Conservation (phyloP, 53 echinoderm and acorn worm species). For the Zoroaster sp. region DNA sequence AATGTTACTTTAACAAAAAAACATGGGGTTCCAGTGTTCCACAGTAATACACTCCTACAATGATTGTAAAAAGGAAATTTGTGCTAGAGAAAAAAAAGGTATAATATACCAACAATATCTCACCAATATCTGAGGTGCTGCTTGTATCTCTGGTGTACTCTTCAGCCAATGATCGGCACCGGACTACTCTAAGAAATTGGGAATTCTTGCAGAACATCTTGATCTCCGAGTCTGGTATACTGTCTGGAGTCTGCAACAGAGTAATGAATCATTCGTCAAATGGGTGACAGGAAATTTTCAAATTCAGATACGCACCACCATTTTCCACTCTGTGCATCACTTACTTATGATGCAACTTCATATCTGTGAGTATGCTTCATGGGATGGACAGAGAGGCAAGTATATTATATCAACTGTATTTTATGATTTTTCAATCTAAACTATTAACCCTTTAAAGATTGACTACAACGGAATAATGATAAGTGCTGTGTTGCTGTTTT, state of each 20-base stretch:
- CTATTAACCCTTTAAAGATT: too few species aligned
- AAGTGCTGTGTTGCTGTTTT: too few species aligned
- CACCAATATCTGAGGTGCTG: conserved; percentile 82
- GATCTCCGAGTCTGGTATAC: conserved; percentile 80
- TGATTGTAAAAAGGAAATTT: too few species aligned
- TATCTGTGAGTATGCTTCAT: background rate
- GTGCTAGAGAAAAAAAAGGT: background rate
- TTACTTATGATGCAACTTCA: background rate
- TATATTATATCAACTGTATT: too few species aligned
- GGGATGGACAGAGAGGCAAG: too few species aligned
- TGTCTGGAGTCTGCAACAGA: conserved; percentile 71
- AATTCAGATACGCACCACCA: background rate
- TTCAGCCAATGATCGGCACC: conserved; percentile 80
- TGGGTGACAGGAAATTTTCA: too few species aligned
- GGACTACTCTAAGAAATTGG: conserved; percentile 66
- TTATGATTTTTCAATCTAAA: too few species aligned
- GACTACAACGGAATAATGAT: too few species aligned
- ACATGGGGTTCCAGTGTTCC: too few species aligned
- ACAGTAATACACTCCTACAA: too few species aligned
- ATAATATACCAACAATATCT: too few species aligned
- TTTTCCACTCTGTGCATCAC: background rate
- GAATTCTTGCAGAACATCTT: conserved; percentile 89
- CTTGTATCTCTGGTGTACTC: conserved; percentile 81
- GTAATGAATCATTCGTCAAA: background rate
- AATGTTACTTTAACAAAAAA: too few species aligned